Evolutionary conservation across 2,113 vertebrate genomes (phyloP).

Genomic region (Callorhinus ursinus): DNA sequence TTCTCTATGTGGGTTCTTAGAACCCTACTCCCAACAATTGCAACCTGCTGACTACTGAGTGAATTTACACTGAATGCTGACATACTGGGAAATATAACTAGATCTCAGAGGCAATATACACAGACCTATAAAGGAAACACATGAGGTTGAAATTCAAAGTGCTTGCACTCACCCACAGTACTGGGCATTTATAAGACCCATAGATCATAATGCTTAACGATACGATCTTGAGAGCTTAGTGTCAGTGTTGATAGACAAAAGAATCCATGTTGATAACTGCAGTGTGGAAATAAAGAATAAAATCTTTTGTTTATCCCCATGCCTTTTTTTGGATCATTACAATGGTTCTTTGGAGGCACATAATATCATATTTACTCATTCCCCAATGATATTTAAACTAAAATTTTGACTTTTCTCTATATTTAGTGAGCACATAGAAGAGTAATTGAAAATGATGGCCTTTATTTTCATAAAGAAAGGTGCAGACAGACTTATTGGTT

Average conservation of each 20-base stretch:
- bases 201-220: slow-evolving; percentile 16
- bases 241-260: slow-evolving; percentile 7
- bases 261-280: neutral
- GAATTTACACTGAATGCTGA: slow-evolving; percentile 54
- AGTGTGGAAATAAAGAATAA: neutral
- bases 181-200: slow-evolving; percentile 28
- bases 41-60: slow-evolving; percentile 35
- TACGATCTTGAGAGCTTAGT: slow-evolving; percentile 37
- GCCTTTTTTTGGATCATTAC: neutral
- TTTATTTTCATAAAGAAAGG: slow-evolving; percentile 20
- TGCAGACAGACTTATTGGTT: neutral
- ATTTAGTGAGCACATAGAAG: neutral
- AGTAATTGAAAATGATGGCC: neutral
- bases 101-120: slow-evolving; percentile 60
- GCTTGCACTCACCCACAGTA: neutral
- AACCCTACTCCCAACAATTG: neutral
- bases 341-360: neutral
- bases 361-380: slow-evolving; percentile 19
- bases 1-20: slow-evolving; percentile 26
- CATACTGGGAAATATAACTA: slow-evolving; percentile 63
- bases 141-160: slow-evolving; percentile 58
- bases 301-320: neutral
- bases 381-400: neutral
- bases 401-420: slow-evolving; percentile 1
- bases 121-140: slow-evolving; percentile 62